Evolutionary conservation across 2,113 vertebrate species (phyloP).

Genomic region (Cacatua alba): DNA sequence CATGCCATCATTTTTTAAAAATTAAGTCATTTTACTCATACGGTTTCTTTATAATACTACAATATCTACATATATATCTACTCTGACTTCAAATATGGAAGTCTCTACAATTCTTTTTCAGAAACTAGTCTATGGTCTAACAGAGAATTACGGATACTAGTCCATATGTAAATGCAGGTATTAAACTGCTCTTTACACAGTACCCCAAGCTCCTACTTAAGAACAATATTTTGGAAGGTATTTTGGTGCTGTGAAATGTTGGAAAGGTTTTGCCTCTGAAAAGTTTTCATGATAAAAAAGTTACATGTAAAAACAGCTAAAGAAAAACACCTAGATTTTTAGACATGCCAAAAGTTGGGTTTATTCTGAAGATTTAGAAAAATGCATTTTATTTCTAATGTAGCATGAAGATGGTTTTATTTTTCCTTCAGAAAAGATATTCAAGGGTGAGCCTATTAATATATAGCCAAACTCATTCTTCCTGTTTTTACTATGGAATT

Average conservation of each 20-base stretch:
- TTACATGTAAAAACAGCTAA: neutral
- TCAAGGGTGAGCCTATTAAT: neutral
- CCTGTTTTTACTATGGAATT: neutral
- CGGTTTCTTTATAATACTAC: neutral
- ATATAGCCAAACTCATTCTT: neutral
- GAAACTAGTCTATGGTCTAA: neutral
- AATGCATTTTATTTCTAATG: neutral
- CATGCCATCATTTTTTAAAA: accelerated
- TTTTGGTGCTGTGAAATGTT: neutral
- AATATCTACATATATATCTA: neutral
- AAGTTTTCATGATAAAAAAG: neutral
- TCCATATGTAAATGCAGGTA: neutral
- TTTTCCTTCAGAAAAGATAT: neutral
- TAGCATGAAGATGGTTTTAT: neutral
- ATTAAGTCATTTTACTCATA: neutral
- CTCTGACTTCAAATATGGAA: neutral
- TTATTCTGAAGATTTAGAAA: neutral
- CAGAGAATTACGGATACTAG: neutral
- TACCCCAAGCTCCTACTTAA: neutral
- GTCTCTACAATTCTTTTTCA: neutral
- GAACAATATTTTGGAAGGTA: neutral
- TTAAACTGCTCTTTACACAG: neutral
- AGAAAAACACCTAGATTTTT: neutral
- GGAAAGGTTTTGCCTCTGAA: neutral
- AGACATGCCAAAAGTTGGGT: neutral